A percentile compares a stretch with the other conserved stretches of the same genome.
phyloP scores from a whole-genome alignment of 2,888 invertebrate genomes.

The Neuroscelio doddi region DNA sequence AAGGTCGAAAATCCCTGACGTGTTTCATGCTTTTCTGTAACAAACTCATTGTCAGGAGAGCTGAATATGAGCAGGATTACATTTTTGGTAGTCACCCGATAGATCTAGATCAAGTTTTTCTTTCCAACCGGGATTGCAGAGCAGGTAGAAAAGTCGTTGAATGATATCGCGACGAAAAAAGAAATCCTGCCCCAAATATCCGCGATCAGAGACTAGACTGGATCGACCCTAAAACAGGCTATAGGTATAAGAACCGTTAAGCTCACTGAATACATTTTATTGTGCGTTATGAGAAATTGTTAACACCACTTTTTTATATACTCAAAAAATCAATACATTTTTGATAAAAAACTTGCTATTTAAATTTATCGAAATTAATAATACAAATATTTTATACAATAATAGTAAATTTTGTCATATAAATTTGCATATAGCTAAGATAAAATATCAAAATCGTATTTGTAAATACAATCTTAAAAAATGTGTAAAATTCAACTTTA shows the following conservation, averaged over 20 bases:
- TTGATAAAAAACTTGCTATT: no score
- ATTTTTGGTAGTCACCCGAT: constrained; percentile 37
- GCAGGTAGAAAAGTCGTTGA: constrained; percentile 45
- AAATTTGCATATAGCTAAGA: no score
- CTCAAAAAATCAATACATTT: no score
- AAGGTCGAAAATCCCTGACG: constrained; percentile 3
- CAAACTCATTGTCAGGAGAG: constrained; percentile 38
- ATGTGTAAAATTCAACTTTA: no score
- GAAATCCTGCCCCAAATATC: constrained; percentile 37
- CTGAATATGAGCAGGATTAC: constrained; percentile 46
- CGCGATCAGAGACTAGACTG: constrained; percentile 32
- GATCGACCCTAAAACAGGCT: constrained; percentile 8
- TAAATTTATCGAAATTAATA: no score
- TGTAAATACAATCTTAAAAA: no score
- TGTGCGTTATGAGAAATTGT: no score
- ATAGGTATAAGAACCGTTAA: constrained; percentile 2
- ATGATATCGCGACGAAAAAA: constrained; percentile 32
- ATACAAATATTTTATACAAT: no score
- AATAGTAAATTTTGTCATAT: no score
- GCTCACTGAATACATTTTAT: no score
- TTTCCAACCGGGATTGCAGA: constrained; percentile 21
- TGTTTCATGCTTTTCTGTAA: constrained; percentile 25
- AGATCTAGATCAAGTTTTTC: constrained; percentile 33
- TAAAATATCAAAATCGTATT: no score
- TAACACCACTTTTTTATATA: no score